Evolutionary conservation across 2,888 invertebrate species (phyloP).

Genomic region (Acleris emargana): DNA sequence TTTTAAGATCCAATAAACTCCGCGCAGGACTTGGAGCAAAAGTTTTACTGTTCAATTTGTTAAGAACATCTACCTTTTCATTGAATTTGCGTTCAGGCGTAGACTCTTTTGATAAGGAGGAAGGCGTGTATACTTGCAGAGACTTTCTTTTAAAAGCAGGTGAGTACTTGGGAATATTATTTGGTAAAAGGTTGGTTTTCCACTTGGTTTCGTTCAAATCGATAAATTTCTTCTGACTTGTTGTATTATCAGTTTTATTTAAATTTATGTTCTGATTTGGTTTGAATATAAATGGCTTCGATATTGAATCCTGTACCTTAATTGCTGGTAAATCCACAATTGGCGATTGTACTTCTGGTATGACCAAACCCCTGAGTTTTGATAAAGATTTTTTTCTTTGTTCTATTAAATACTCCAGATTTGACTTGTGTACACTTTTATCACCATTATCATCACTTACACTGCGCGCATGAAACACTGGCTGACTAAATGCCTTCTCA

Average conservation of each 20-base stretch:
- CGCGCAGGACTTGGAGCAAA: slow-evolving; percentile 54
- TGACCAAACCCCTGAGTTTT: slow-evolving; percentile 93
- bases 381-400: slow-evolving; percentile 92
- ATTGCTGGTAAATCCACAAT: slow-evolving; percentile 92
- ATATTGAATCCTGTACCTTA: slow-evolving; percentile 86
- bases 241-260: slow-evolving; percentile 58
- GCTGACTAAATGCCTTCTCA: slow-evolving; percentile 60
- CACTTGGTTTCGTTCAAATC: slow-evolving; percentile 70
- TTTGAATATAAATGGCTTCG: slow-evolving; percentile 74
- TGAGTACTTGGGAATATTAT: slow-evolving; percentile 90
- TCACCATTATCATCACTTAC: slow-evolving; percentile 72
- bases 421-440: slow-evolving; percentile 83
- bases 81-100: slow-evolving; percentile 73
- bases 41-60: slow-evolving; percentile 57
- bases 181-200: slow-evolving; percentile 71
- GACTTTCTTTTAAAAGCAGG: slow-evolving; percentile 92
- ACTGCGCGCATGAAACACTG: slow-evolving; percentile 71
- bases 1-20: slow-evolving; percentile 56
- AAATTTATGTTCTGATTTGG: slow-evolving; percentile 57
- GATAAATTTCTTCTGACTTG: slow-evolving; percentile 57
- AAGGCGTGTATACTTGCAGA: slow-evolving; percentile 85
- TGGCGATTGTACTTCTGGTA: slow-evolving; percentile 89
- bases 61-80: slow-evolving; percentile 60
- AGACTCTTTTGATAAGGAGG: slow-evolving; percentile 74
- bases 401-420: slow-evolving; percentile 90